Percentiles rank a stretch among this genome's conserved stretches.
phyloP scores from a whole-genome alignment of 2,888 invertebrate species.

The Cataglyphis cursor region DNA sequence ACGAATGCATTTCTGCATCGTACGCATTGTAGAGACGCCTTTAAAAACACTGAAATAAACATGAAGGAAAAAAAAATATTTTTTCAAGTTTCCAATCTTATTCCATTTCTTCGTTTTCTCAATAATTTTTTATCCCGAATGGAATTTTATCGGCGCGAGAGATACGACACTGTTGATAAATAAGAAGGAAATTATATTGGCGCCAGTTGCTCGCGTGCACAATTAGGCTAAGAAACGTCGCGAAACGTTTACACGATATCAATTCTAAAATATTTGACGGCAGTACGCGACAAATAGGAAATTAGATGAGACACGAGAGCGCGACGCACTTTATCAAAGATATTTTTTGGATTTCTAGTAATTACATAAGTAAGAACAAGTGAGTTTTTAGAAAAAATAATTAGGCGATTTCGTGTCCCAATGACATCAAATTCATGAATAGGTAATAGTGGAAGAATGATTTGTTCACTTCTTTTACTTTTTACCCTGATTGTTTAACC shows the following conservation, averaged over 20 bases:
- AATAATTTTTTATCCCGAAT: not conserved
- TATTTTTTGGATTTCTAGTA: not conserved
- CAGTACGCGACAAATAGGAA: conserved; percentile 38
- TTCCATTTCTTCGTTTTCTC: not conserved
- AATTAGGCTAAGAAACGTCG: not conserved
- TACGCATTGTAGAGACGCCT: not conserved
- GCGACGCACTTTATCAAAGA: conserved; percentile 30
- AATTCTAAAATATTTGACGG: conserved; percentile 15
- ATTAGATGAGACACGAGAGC: conserved; percentile 45
- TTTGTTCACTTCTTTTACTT: conserved; percentile 19
- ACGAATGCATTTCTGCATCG: not conserved
- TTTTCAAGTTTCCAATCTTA: not conserved
- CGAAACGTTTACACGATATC: conserved; percentile 13
- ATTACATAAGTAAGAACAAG: not conserved
- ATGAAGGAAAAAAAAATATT: not conserved
- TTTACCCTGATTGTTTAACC: conserved; percentile 58
- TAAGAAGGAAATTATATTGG: conserved; percentile 12
- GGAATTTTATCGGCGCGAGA: not conserved
- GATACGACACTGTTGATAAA: not conserved
- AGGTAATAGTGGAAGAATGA: conserved; percentile 13
- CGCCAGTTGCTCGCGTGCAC: not conserved
- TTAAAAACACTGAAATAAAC: not conserved
- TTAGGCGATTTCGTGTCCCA: conserved; percentile 21
- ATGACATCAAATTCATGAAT: conserved; percentile 16
- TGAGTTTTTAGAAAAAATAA: conserved; percentile 48